Evolutionary conservation across 2,888 invertebrate genomes (phyloP).

Genomic region (Acanthopleura granulata): DNA sequence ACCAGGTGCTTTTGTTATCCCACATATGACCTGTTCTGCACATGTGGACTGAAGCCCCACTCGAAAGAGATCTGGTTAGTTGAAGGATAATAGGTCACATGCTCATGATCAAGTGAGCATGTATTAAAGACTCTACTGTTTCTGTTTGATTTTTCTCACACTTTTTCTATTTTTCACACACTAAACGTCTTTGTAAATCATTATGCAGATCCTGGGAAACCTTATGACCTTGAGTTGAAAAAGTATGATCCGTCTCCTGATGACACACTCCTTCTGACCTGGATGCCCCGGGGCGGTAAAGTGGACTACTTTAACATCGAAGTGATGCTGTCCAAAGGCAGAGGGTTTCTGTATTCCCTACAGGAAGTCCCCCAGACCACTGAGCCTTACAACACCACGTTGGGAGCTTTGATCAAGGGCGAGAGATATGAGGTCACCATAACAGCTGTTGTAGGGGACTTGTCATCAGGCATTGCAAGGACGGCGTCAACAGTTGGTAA

Average conservation of each 20-base stretch:
- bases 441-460: not conserved
- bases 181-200: too few species aligned
- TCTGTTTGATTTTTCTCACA: too few species aligned
- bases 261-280: not conserved
- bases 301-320: not conserved
- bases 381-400: not conserved
- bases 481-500: not conserved
- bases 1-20: too few species aligned
- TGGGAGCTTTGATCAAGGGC: not conserved
- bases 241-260: not conserved
- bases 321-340: not conserved
- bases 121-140: too few species aligned
- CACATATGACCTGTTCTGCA: too few species aligned
- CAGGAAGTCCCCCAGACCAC: not conserved
- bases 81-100: too few species aligned
- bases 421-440: conserved; percentile 1
- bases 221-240: not conserved
- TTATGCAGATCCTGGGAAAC: not conserved
- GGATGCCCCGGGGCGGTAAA: not conserved
- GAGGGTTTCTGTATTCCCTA: not conserved
- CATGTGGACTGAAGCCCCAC: too few species aligned
- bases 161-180: too few species aligned
- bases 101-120: too few species aligned
- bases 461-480: not conserved
- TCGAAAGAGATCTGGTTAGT: too few species aligned